These are phyloP conservation scores for Masnerella sp. DNA, from an alignment of 2,888 invertebrate species.

Conservation along the genomic window DNA sequence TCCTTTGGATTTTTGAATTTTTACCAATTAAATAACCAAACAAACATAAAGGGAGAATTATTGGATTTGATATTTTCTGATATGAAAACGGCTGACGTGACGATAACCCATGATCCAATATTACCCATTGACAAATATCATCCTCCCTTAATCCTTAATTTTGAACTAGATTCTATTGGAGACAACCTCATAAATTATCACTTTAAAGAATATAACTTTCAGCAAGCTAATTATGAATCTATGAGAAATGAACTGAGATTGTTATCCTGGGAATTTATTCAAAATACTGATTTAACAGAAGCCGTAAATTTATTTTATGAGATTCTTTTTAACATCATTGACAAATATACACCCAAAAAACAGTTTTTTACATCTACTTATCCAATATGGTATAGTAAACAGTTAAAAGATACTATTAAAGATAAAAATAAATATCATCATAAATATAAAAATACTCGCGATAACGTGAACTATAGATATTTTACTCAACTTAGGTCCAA, in stretches of 20 bases:
- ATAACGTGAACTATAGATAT: not conserved
- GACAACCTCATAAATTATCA: not conserved
- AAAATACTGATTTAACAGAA: not conserved
- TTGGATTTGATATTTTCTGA: not conserved
- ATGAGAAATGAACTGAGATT: not conserved
- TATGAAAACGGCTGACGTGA: not conserved
- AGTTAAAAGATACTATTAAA: slow-evolving; percentile 1
- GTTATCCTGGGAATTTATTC: not conserved
- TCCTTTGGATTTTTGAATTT: slow-evolving; percentile 1
- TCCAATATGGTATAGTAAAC: slow-evolving; percentile 3
- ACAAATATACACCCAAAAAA: not conserved
- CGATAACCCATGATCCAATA: not conserved
- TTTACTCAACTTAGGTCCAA: not conserved
- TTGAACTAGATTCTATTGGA: not conserved
- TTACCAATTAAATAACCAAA: not conserved
- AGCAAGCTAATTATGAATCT: not conserved
- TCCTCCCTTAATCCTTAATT: not conserved
- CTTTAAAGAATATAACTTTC: slow-evolving; percentile 2
- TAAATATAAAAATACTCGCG: not conserved
- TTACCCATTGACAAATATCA: slow-evolving; percentile 1
- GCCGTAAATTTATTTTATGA: not conserved
- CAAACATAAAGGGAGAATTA: not conserved
- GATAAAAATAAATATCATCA: not conserved
- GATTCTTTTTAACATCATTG: not conserved
- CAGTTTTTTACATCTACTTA: not conserved